Evolutionary conservation across 2,113 vertebrate species (phyloP), one percentile per base, ranked within the genome.

Genomic region (Dipodomys spectabilis): DNA sequence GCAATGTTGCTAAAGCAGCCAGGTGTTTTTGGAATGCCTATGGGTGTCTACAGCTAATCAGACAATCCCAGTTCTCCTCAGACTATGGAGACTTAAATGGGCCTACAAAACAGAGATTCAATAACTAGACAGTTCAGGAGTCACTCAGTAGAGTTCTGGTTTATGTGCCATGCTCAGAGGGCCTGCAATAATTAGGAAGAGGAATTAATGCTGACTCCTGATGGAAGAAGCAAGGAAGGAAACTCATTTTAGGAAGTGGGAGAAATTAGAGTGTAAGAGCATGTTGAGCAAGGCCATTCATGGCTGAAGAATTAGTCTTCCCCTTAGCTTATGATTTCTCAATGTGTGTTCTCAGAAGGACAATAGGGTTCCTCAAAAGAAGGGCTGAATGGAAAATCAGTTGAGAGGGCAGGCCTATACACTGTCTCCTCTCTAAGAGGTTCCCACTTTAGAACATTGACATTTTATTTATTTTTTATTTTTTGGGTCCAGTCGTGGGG

Each of bases 151-250:
- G 68, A 78, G 30, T 64, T 75, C 62, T 86, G n/a, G 49, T 85
- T 64, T 20, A 39, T 39, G 25, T 27, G 62, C 53, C 25, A 32
- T 28, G 45, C 82, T 85, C 82, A 77, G 45, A 73, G 35, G 75
- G 75, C 62, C 88, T 35, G 23, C 81, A 27, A 71, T 62, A 49
- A 84, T 80, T 35, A 67, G 60, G 86, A 94, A 49, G 68, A 81
- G 25, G n/a, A 86, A n/a, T 78, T 88, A 45, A 64, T 16, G 35
- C 39, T 72, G 45, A 92, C 57, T 45, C 10, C 28, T 39, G 45
- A 90, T 74, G 91, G 77, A 92, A 92, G 68, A 88, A 53, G 67
- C 39, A 30, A 88, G 57, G 49, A 91, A 95, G 87, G 86, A 92
- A 93, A 69, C 32, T 73, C 20, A 27, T 64, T 84, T 84, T 2